Base-by-base conservation (phyloP, 2,797 vertebrate genomes). In the Harpagifer antarcticus region DNA sequence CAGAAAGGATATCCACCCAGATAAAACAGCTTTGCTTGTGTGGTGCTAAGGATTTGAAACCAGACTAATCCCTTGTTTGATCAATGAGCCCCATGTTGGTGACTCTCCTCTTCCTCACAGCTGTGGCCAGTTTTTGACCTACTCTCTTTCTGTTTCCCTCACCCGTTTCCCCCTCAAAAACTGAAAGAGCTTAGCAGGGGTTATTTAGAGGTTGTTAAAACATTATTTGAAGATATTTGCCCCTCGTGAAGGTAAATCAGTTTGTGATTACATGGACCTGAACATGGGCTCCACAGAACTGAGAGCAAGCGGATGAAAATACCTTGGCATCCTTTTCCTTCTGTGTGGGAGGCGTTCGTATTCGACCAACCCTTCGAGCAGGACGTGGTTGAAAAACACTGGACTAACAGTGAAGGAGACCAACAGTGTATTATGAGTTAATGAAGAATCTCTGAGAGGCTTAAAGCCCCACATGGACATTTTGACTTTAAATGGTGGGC, bases 11-110 rank as follows among this genome's bases (percentile, higher is more conserved):
- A 90, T 92, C 90, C 85, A 86, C 85, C 78, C 77, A 90, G 90
- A 94, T 91, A 93, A 92, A 93, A 88, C 73, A 86, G 86, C 85
- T 92, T 92, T 92, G 84, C 92, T 91, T 52, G 75, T 48, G 83
- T 86, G 89, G 89, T 92, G 92, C 93, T 93, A 91, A 93, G 94
- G 94, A 95, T 92, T 92, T 93, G 76, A 89, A 90, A 92, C 80
- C 79, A 82, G 88, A 88, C 89, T 92, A 91, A 94, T 93, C 92
- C 90, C 82, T 72, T 84, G 90, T 92, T 92, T 92, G 91, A 93
- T 92, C 90, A 91, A 88, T 88, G 91, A 92, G 89, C 88, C 79
- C 85, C 78, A 78, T 65, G 78, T 90, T 87, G 86, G 91, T 83
- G 91, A 94, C 91, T 92, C 87, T 88, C 74, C 80, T 85, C 79